Base-by-base conservation (phyloP, 2,797 vertebrate genomes). In the Babyrousa celebensis region DNA sequence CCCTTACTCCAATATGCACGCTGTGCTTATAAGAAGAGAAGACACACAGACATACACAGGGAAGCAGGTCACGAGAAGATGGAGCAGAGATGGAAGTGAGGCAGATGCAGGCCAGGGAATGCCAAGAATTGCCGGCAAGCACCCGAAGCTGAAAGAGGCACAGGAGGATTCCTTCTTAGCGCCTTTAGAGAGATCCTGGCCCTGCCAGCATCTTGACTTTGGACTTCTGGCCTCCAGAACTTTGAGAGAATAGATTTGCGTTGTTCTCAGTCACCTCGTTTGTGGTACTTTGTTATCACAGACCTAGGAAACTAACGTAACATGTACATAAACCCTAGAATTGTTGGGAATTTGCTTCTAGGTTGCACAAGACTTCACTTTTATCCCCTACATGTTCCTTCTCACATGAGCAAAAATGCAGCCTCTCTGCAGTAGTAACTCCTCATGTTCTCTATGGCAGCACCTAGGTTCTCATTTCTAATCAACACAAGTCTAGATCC, bases 291-390 rank as follows among this genome's bases (percentile, higher is more conserved):
- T 12, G 3, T 62, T 21, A 32, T 11, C 21, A 48, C n/a, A 71
- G 36, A 54, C 17, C 20, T 36, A 62, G 27, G 12, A 93, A 92
- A 78, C 4, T 29, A 17, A 36, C 4, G 36, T 20, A 4, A 25
- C 21, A n/a, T 10, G 5, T 11, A 27, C 3, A 94, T 70, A 88
- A 96, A 95, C 60, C 75, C 29, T 29, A 70, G 93, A 96, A 95
- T 97, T 97, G 97, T 80, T 21, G 0, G 68, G 94, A 96, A 95
- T 94, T 92, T 91, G 75, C 78, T 87, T 97, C 83, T 71, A 68
- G 78, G 74, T 86, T 97, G 79, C 95, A 92, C 78, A 96, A 93
- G 97, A 94, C 96, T 94, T 96, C 95, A 95, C 94, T 96, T 97
- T 84, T 96, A 85, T 68, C 88, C 93, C 92, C 91, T 94, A 56